Evolutionary conservation across 2,113 vertebrate genomes (phyloP).

Genomic region (Pithys albifrons): DNA sequence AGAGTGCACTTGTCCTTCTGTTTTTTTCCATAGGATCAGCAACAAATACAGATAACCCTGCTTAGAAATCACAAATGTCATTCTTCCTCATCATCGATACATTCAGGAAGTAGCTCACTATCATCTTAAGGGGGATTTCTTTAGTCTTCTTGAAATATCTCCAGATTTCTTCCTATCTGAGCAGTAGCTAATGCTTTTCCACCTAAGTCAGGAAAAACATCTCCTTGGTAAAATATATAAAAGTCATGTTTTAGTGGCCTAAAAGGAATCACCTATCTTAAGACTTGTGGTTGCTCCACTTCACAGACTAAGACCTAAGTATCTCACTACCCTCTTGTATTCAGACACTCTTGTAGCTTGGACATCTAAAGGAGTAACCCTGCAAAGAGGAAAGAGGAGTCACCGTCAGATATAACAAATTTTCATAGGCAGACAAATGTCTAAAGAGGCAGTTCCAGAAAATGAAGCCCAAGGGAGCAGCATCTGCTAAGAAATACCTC

Average conservation of each 20-base stretch:
- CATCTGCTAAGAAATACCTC: neutral
- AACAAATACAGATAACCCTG: neutral
- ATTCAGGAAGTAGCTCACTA: neutral
- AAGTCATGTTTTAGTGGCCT: neutral
- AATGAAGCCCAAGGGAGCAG: neutral
- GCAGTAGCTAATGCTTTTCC: neutral
- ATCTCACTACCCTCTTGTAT: neutral
- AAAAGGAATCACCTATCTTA: neutral
- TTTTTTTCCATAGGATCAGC: neutral
- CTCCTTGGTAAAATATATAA: neutral
- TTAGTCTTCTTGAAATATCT: neutral
- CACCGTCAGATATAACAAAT: neutral
- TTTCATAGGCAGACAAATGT: neutral
- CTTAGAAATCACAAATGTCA: neutral
- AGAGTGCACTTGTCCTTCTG: neutral
- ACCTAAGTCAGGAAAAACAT: neutral
- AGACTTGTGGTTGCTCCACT: neutral
- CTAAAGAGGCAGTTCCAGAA: neutral
- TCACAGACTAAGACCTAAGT: neutral
- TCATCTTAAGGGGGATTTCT: neutral
- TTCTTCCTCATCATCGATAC: neutral
- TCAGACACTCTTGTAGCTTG: neutral
- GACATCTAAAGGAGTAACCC: neutral
- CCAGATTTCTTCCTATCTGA: neutral
- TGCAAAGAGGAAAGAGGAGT: neutral